Conservation (phyloP, 2,797 vertebrate genomes). For the Tenualosa ilisha region DNA sequence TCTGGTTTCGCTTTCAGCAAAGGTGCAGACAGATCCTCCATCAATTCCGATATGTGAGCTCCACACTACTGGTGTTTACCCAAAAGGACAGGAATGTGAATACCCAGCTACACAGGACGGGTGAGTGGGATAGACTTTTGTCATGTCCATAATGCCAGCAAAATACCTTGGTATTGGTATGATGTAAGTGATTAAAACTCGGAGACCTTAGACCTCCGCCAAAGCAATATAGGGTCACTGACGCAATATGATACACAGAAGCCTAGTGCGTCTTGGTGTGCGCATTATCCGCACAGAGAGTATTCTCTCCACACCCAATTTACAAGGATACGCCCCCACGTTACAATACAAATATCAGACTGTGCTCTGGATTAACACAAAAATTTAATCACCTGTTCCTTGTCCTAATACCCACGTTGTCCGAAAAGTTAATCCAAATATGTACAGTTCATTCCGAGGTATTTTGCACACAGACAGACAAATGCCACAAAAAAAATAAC, state of each 20-base stretch:
- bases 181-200: no score
- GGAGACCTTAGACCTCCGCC: no score
- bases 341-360: slow-evolving; percentile 28
- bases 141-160: not conserved
- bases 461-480: no score
- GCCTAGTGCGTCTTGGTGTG: not conserved
- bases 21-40: slow-evolving; percentile 94
- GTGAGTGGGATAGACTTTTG: slow-evolving; percentile 63
- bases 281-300: slow-evolving; percentile 5
- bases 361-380: no score
- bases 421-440: no score
- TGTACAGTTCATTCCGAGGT: no score
- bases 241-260: not conserved
- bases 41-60: slow-evolving; percentile 97
- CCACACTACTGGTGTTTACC: slow-evolving; percentile 86
- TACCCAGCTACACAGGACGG: slow-evolving; percentile 95
- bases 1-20: slow-evolving; percentile 73
- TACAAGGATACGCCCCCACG: slow-evolving; percentile 41
- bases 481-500: no score
- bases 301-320: not conserved
- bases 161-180: not conserved
- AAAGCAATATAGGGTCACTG: no score
- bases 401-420: no score
- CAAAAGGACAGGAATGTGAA: slow-evolving; percentile 97
- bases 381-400: no score